Base-by-base conservation (phyloP, 2,797 vertebrate species). In the Eulemur mongoz region DNA sequence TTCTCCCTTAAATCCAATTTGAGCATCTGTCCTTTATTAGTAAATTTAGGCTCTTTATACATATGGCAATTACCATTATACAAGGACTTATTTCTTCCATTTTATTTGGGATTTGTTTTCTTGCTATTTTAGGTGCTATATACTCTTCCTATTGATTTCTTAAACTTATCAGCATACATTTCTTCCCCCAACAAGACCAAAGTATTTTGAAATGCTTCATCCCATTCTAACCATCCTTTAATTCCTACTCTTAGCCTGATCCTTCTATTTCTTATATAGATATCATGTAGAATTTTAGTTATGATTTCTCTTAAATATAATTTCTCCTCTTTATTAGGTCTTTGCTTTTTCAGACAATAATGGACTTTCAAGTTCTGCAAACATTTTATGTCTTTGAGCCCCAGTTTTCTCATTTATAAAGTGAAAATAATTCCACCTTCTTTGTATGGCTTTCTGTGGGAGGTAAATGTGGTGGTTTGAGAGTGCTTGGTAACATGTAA, bases 91-190 rank as follows among this genome's bases (percentile, higher is more conserved):
- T 48, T 89, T 48, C 65, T 80, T 91, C 59, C 48, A 7, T 94
- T 91, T 70, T 89, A 35, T 87, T 92, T 88, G 59, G 72, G 35
- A 79, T 50, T 76, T 87, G 54, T 61, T 92, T 95, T 57, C 20
- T 57, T 80, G 20, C 82, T 84, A 0, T 82, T 94, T 89, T 27
- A 85, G 69, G 61, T 20, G 8, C 27, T 69, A 0, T 9, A 9
- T 48, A n/a, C 25, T 48, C 67, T 59, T 35, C 48, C 17, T 50
- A 1, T 38, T 93, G 40, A n/a, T 61, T 78, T 88, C 54, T 73
- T 79, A 75, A 48, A 23, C 20, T 27, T 81, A 2, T 3, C 14
- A 59, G 50, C 7, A 30, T 59, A 10, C 12, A 15, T 86, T n/a
- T 83, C 35, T 81, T 79, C 52, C 23, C n/a, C 61, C 40, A 67